Base-by-base conservation (phyloP, 2,888 invertebrate species). In the Cephus sareptanus region DNA sequence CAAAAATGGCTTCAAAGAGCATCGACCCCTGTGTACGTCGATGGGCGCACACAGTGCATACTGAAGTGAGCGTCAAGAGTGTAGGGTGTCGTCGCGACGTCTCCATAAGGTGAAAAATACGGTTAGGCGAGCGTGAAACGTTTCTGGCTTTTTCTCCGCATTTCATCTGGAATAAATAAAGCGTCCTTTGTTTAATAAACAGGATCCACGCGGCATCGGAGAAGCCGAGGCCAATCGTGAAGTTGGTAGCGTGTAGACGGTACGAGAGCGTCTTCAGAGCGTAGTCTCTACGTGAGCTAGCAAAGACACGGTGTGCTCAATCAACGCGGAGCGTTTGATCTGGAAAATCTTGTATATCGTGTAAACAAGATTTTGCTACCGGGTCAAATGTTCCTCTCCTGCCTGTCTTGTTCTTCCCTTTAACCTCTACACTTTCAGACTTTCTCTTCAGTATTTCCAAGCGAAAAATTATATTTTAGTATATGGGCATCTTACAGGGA, bases 131-230 rank as follows among this genome's bases (percentile, higher is more conserved):
- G 33, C 78, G 77, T 79, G 79, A 80, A 82, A 79, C 81, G 81
- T 75, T 84, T 84, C 79, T 76, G 23, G 74, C n/a, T n/a, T 77
- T 77, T 79, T 80, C 73, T 82, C 79, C 82, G 74, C 80, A 74
- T 80, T 79, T 37, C 15, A 74, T 15, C 68, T 76, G 77, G 76
- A 77, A 80, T 75, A 79, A 81, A 84, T 82, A 79, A 78, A 76
- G 76, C 76, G 79, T 81, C 82, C 81, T 85, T 85, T 87, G 85
- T 86, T 87, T 83, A 82, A 82, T 83, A 85, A 85, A 85, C 84
- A 86, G 76, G 79, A 56, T 75, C 34, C 35, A 70, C 31, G 75
- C 23, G 31, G 33, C 35, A 75, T 73, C 76, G 73, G 75, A 77
- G 78, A 79, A 81, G 75, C 73, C 75, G 69, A 75, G 31, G 73